Conservation (phyloP, 2,113 vertebrate genomes). For the Probosciger aterrimus region DNA sequence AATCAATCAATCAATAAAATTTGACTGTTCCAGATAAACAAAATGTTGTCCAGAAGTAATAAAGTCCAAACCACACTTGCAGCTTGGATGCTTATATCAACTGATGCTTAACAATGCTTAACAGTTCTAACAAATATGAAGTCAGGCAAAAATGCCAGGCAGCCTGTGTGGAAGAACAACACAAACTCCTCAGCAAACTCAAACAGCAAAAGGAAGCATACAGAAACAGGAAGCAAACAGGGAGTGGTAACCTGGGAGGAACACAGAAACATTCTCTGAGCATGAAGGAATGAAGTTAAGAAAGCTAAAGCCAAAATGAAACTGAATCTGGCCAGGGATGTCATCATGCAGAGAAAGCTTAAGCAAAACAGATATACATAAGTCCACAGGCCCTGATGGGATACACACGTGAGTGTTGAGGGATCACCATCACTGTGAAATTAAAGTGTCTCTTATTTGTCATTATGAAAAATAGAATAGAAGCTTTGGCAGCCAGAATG, state of each 20-base stretch:
- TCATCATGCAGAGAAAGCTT: not conserved
- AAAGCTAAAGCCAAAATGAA: not conserved
- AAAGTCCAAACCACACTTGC: not conserved
- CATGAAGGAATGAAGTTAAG: not conserved
- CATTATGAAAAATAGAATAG: not conserved
- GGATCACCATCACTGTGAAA: not conserved
- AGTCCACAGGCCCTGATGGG: not conserved
- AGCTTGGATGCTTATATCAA: not conserved
- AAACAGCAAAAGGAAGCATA: not conserved
- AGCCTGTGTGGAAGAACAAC: not conserved
- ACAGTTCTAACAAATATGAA: not conserved
- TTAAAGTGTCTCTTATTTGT: not conserved
- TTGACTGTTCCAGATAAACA: not conserved
- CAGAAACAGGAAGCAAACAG: not conserved
- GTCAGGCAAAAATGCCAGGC: not conserved
- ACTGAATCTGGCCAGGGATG: not conserved
- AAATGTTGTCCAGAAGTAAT: not conserved
- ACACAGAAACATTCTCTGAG: not conserved
- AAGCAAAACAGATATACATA: not conserved
- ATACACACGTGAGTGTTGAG: not conserved
- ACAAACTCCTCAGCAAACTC: not conserved
- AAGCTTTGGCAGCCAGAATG: not conserved
- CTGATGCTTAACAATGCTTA: not conserved
- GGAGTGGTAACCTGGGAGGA: not conserved
- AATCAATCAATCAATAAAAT: not conserved